Base-by-base conservation (phyloP, 2,797 vertebrate genomes). In the Chiloscyllium punctatum region DNA sequence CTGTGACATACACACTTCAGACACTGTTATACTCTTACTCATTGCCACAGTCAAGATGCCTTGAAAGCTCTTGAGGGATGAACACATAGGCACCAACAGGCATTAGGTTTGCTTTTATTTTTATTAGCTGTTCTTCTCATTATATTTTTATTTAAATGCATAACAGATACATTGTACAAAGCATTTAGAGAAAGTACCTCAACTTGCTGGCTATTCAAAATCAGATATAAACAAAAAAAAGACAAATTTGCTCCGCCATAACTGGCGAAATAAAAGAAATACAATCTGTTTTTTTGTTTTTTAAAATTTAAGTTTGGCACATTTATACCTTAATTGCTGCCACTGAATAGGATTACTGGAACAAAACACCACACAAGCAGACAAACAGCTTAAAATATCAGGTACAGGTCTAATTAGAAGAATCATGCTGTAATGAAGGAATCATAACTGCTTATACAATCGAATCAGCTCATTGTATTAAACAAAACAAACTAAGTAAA, bases 101-200 rank as follows among this genome's bases (percentile, higher is more conserved):
- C 69, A 71, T 97, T 98, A 97, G 98, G 98, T 98, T 98, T 98
- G 98, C 98, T 98, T 99, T 99, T 99, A 99, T 99, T 99, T 98
- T 97, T 97, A 98, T 97, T 98, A 99, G 97, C 98, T 99, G 98
- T 98, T 99, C 98, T 98, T 99, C 98, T 98, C 98, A 99, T 99
- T 99, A 98, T 98, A 99, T 98, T 98, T 95, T 98, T 98, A 98
- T 98, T 98, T 98, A 99, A 99, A 99, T 99, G 99, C 98, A 98
- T 99, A 99, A 99, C 99, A 99, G 99, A 99, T 99, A 99, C 99
- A 99, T 99, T 98, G 98, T 99, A 99, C 98, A 99, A 99, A 99
- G 98, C 98, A 99, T 99, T 98, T 98, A 99, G 99, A 99, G 98
- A 99, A 99, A 99, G 99, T 99, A 99, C 99, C 99, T 99, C 98